Evolutionary conservation across 2,113 vertebrate species (phyloP), one percentile per base, ranked within the genome.

Genomic region (Rhipidura dahli): DNA sequence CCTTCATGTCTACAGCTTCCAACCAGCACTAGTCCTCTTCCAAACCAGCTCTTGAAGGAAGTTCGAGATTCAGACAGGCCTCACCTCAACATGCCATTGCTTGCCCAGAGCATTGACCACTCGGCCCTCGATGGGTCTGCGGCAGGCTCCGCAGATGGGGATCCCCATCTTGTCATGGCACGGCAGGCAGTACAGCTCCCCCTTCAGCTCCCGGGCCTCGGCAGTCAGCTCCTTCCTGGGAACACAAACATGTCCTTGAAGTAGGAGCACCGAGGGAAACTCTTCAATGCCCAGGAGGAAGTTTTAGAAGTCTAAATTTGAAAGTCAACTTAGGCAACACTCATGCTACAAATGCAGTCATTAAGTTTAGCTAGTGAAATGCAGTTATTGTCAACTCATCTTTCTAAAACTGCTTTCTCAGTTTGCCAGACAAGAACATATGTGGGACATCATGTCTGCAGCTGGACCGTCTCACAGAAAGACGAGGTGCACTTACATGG

Each of bases 161-260:
- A 98, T 97, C 0, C 98, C 98, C 98, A 98, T 98, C 94, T 98
- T 98, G 96, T 98, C 98, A 0, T 98, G 98, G 93, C 98, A 98
- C 0, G 98, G 98, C 82, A 98, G 90, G 83, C 98, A 98, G 9
- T 96, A 98, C 40, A 98, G 98, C 14, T 98, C 97, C 2, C 97
- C 98, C 87, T 98, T 98, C 91, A 98, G 97, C 47, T 98, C 98
- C 15, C 98, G 96, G 11, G 98, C 98, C 79, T 98, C 98, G 0
- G 98, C 96, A 0, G 96, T 98, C 96, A 98, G 96, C 92, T 98
- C 98, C 89, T 98, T 98, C 94, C 98, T 98, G 87, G 31, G 82
- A 96, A 89, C 21, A 91, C 66, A 96, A 44, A 89, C 6, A 7
- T 0, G 5, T 5, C 44, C 51, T 57, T 31, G 3, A 21, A 20